These are phyloP conservation scores for Nemopilema nomurai DNA, from an alignment of 30 jellyfish, hydroid and myxozoan species.

Conservation along the genomic window DNA sequence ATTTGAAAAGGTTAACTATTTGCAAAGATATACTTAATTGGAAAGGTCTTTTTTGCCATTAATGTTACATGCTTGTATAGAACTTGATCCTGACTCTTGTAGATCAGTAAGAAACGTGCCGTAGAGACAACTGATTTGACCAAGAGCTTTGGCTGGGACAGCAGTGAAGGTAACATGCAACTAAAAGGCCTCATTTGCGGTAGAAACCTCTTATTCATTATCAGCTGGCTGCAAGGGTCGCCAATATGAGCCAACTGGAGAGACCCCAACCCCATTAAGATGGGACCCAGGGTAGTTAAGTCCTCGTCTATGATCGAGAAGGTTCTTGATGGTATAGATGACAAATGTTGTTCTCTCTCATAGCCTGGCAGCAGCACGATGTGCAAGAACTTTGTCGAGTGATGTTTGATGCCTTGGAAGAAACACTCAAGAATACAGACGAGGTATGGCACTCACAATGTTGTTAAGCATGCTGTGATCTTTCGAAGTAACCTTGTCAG, in stretches of 20 bases:
- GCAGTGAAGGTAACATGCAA: constrained; percentile 96
- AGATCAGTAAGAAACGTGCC: constrained; percentile 87
- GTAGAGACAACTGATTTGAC: constrained; percentile 95
- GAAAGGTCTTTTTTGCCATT: no score
- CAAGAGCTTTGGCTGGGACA: constrained; percentile 97
- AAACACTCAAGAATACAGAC: constrained; percentile 81
- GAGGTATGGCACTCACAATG: constrained; percentile 54
- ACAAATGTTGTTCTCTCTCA: constrained; percentile 4
- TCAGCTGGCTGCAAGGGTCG: neutral
- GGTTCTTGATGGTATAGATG: no score
- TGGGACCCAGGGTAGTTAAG: no score
- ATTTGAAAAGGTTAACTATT: neutral
- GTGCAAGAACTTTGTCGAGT: constrained; percentile 97
- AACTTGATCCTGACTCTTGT: neutral
- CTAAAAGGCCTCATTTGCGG: neutral
- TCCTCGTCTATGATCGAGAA: no score
- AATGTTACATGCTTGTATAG: no score
- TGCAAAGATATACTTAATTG: no score
- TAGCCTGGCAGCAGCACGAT: constrained; percentile 99
- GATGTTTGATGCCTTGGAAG: constrained; percentile 96
- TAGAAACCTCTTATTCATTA: neutral
- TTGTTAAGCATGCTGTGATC: neutral
- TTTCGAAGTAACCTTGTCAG: neutral
- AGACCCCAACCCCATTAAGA: no score
- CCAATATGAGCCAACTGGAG: no score